These are phyloP conservation scores for Erebia palarica DNA, from an alignment of 2,888 invertebrate species.

Conservation along the genomic window DNA sequence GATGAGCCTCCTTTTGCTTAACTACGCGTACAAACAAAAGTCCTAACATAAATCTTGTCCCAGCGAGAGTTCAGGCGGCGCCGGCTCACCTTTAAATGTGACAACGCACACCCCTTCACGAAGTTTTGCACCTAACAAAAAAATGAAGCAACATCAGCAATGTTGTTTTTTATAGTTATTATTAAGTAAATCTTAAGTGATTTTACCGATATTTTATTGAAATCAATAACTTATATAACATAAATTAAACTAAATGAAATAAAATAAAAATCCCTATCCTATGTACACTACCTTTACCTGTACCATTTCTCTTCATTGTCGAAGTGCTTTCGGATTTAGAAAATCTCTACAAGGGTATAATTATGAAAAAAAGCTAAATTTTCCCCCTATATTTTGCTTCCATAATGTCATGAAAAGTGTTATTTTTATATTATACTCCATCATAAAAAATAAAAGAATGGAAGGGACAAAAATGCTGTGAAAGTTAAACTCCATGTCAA, in stretches of 20 bases:
- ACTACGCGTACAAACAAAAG: slow-evolving; percentile 81
- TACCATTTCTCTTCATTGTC: no score
- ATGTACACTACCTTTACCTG: no score
- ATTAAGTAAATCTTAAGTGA: no score
- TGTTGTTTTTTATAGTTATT: background rate
- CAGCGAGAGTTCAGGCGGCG: slow-evolving; percentile 66
- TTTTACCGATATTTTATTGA: no score
- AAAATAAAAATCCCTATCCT: no score
- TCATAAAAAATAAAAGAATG: background rate
- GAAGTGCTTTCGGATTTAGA: no score
- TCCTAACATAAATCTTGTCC: slow-evolving; percentile 81
- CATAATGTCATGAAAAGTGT: no score
- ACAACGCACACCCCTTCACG: slow-evolving; percentile 61
- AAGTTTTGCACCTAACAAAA: slow-evolving; percentile 65
- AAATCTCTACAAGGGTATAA: no score
- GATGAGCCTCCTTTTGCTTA: slow-evolving; percentile 73
- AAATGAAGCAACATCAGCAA: background rate
- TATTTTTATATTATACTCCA: background rate
- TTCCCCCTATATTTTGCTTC: no score
- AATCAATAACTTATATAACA: no score
- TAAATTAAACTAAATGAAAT: no score
- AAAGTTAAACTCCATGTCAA: slow-evolving; percentile 21
- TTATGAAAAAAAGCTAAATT: no score
- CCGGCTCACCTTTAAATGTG: slow-evolving; percentile 67
- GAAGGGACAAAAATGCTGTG: slow-evolving; percentile 2